Base-by-base conservation (phyloP, 2,888 invertebrate species). In the Neria commutata region DNA sequence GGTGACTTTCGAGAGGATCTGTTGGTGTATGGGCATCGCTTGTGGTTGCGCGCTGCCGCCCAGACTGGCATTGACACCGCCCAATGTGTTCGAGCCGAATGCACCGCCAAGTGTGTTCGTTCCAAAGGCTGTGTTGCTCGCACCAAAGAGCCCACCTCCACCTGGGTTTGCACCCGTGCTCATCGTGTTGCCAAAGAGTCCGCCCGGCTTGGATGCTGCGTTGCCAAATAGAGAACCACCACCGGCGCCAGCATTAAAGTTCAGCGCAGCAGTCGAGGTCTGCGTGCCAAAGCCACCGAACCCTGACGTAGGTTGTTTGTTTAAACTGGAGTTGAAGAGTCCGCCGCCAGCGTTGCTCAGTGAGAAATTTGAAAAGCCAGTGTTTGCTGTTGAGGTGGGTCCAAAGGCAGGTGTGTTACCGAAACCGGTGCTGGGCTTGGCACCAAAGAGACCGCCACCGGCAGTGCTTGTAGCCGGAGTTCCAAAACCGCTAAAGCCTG, bases 1-100 rank as follows among this genome's bases (percentile, higher is more conserved):
- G 1, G 91, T 88, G 0, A 91, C 89, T 40, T 94, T 83, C 0
- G 91, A 86, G 56, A 92, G 79, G 23, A 91, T 89, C 75, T 91
- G 89, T 63, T 91, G 91, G 79, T 89, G 89, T 0, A 89, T 83
- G 2, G 85, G 83, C 34, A 83, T 78, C 1, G 60, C 17, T 0
- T 49, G 50, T 42, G 74, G 70, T 14, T 80, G 80, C 53, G 79
- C 81, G 45, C 71, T 64, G 6, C 71, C 67, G 0, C 73, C 73
- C 2, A 80, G 42, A 0, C 73, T 47, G 14, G 58, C 61, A 34
- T 67, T 68, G 11, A 14, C 4, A 37, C 37, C 37, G 0, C 57
- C 47, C 4, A 69, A 67, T 1, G 66, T 19, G 8, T 56, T 45
- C 14, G 63, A 68, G 16, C 75, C 78, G 29, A 81, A 73, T 4